Percentiles rank a stretch among this genome's conserved stretches.
Evolutionary conservation across 2,113 vertebrate genomes (phyloP).

Genomic region (Micronycteris hirsuta): DNA sequence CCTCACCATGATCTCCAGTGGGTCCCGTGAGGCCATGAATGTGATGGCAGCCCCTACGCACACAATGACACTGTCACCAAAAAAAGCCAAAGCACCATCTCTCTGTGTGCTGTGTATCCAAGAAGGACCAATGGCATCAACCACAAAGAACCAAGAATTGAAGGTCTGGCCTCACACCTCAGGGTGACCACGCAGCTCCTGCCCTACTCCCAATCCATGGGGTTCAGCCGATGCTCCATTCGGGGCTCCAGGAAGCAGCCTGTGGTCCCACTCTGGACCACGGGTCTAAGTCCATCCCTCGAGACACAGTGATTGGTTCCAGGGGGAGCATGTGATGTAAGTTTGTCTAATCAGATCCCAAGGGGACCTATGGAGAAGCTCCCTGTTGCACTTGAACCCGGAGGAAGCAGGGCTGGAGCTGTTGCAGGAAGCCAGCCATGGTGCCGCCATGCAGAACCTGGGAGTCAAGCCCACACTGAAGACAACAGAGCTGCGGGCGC

Average conservation of each 20-base stretch:
- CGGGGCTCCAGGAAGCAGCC: background rate
- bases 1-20: fast-evolving
- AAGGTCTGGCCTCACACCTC: background rate
- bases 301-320: background rate
- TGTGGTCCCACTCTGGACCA: background rate
- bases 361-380: background rate
- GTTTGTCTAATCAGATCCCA: background rate
- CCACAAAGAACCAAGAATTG: background rate
- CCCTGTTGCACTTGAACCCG: background rate
- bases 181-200: background rate
- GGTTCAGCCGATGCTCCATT: background rate
- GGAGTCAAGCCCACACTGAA: background rate
- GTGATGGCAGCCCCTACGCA: background rate
- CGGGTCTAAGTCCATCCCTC: background rate
- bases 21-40: background rate
- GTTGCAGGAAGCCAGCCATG: background rate
- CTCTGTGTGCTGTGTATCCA: background rate
- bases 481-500: background rate
- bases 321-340: background rate
- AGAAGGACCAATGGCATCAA: background rate
- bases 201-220: fast-evolving
- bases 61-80: fast-evolving
- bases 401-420: background rate
- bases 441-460: background rate
- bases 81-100: background rate